phyloP scores from a whole-genome alignment of 2,113 vertebrate genomes.

The Ochotona princeps region DNA sequence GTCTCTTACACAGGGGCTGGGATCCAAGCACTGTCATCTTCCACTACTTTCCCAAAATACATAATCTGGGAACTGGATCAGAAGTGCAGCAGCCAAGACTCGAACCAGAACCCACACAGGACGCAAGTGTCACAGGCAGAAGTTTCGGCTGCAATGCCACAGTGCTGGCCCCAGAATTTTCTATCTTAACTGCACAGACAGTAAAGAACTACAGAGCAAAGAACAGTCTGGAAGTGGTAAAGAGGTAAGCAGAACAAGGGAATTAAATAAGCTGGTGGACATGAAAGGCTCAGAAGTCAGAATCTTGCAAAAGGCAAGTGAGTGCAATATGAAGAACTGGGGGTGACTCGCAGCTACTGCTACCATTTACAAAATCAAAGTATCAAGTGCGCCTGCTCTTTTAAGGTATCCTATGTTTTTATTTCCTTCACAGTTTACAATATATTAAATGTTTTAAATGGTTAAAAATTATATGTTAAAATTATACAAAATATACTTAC shows the following conservation, averaged over 20 bases:
- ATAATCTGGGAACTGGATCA: too few species aligned
- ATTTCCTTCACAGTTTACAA: background rate
- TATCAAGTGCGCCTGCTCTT: conserved; percentile 11
- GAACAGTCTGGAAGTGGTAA: background rate
- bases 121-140: too few species aligned
- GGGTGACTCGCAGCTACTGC: background rate
- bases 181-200: background rate
- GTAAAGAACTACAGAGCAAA: background rate
- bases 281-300: background rate
- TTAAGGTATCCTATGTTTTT: conserved; percentile 2
- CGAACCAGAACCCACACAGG: too few species aligned
- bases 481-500: background rate
- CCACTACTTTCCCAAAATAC: too few species aligned
- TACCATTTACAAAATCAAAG: background rate
- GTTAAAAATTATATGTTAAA: background rate
- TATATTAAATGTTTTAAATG: conserved; percentile 9
- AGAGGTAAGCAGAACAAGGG: background rate
- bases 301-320: background rate
- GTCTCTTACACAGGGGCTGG: too few species aligned
- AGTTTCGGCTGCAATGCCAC: too few species aligned
- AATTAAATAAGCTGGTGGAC: conserved; percentile 2
- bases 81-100: too few species aligned
- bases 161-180: background rate
- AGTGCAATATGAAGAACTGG: background rate
- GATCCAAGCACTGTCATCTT: too few species aligned